phyloP scores from a whole-genome alignment of 2,888 invertebrate genomes.

The Morpho helenor region DNA sequence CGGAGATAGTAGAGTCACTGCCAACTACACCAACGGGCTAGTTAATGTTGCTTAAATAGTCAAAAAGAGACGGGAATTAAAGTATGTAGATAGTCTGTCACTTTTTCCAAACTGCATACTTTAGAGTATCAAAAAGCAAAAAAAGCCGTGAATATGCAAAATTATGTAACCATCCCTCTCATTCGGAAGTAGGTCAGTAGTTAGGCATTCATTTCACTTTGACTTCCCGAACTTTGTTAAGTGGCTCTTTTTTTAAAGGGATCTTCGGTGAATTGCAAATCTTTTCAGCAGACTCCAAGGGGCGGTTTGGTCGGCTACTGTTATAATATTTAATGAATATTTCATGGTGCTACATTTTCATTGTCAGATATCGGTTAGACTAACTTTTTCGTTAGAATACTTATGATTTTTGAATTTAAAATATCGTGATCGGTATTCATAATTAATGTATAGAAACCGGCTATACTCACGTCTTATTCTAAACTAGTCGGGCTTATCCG shows the following conservation, averaged over 20 bases:
- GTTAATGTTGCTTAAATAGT: too few species aligned
- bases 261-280: conserved; percentile 75
- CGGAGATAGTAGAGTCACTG: too few species aligned
- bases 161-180: conserved; percentile 4
- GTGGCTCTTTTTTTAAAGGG: conserved; percentile 62
- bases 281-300: conserved; percentile 70
- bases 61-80: too few species aligned
- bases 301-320: conserved; percentile 55
- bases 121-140: too few species aligned
- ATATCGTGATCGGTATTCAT: too few species aligned
- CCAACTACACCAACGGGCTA: too few species aligned
- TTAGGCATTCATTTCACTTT: conserved; percentile 63
- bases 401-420: not conserved
- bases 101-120: not conserved
- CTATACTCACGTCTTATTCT: too few species aligned
- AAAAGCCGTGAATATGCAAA: too few species aligned
- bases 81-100: too few species aligned
- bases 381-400: conserved; percentile 34
- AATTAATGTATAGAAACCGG: too few species aligned
- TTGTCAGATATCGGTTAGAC: conserved; percentile 64
- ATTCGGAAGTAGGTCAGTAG: conserved; percentile 43
- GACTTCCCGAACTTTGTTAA: conserved; percentile 58
- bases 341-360: conserved; percentile 70
- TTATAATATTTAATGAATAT: conserved; percentile 77
- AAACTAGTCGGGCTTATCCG: too few species aligned